Evolutionary conservation across 1,140 invertebrate genomes (phyloP).

Genomic region (Drosophila navojoa): DNA sequence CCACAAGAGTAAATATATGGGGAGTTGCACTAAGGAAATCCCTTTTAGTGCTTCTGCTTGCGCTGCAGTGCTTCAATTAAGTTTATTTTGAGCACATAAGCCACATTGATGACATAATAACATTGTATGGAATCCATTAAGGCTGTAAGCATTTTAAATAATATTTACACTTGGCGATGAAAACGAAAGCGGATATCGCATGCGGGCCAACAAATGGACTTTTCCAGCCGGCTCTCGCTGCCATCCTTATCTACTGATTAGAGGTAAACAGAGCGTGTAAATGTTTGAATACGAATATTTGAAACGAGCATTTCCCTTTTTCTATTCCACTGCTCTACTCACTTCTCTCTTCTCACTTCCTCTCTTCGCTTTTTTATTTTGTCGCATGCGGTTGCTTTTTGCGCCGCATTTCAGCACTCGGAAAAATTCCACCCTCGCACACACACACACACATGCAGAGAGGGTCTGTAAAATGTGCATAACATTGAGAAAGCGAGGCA

Average conservation of each 20-base stretch:
- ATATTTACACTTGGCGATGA: constrained; percentile 31
- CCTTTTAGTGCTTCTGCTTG: too few relatives aligned
- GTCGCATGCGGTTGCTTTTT: constrained; percentile 16
- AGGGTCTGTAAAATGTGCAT: constrained; percentile 39
- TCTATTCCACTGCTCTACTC: not conserved
- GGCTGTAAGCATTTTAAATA: constrained; percentile 30
- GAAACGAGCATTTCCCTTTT: constrained; percentile 60
- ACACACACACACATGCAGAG: constrained; percentile 7
- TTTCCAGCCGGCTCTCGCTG: constrained; percentile 37
- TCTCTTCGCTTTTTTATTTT: not conserved
- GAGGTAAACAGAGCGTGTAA: constrained; percentile 75
- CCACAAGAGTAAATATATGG: too few relatives aligned
- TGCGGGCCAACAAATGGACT: constrained; percentile 26
- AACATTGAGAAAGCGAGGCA: constrained; percentile 28
- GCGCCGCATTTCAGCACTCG: constrained; percentile 40
- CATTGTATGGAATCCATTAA: constrained; percentile 37
- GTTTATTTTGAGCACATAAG: constrained; percentile 24
- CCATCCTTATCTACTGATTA: constrained; percentile 72
- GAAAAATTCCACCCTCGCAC: constrained; percentile 23
- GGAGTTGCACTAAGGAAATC: too few relatives aligned
- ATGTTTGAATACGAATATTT: constrained; percentile 66
- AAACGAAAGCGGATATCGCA: constrained; percentile 31
- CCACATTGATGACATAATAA: constrained; percentile 47
- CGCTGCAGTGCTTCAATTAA: not conserved
- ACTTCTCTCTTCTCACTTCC: not conserved